phyloP scores from a whole-genome alignment of 1,140 invertebrate genomes.

The Bombus terrestris region DNA sequence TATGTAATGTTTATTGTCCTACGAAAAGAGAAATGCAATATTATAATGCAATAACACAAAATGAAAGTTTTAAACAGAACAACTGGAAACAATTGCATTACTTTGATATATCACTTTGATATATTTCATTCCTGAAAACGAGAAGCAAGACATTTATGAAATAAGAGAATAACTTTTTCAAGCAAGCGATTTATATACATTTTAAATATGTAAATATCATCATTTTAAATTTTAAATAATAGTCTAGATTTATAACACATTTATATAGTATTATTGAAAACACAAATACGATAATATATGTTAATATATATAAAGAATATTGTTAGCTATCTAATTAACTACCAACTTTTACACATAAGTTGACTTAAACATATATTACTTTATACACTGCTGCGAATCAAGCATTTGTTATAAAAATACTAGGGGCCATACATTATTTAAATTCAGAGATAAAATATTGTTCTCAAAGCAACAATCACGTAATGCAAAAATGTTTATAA shows the following conservation, averaged over 20 bases:
- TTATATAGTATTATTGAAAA: background rate
- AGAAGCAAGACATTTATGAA: background rate
- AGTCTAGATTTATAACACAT: background rate
- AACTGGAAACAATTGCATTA: background rate
- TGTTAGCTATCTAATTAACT: background rate
- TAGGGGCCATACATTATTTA: background rate
- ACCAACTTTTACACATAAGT: background rate
- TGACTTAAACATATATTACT: background rate
- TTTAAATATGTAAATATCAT: slow-evolving; percentile 15
- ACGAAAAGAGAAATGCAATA: background rate
- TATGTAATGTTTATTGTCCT: background rate
- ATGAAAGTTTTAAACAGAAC: slow-evolving; percentile 3
- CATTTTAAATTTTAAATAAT: background rate
- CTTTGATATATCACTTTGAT: background rate
- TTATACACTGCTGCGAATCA: background rate
- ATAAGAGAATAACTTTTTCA: background rate
- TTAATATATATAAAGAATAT: background rate
- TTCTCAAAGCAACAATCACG: background rate
- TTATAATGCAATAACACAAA: background rate
- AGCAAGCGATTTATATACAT: background rate
- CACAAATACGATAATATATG: background rate
- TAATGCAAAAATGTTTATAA: background rate
- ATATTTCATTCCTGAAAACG: background rate
- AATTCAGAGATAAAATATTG: background rate
- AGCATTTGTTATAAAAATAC: background rate